A percentile compares a stretch with the other conserved stretches of the same genome.
Evolutionary conservation across 2,113 vertebrate species (phyloP).

Genomic region (Ceyx margarethae): DNA sequence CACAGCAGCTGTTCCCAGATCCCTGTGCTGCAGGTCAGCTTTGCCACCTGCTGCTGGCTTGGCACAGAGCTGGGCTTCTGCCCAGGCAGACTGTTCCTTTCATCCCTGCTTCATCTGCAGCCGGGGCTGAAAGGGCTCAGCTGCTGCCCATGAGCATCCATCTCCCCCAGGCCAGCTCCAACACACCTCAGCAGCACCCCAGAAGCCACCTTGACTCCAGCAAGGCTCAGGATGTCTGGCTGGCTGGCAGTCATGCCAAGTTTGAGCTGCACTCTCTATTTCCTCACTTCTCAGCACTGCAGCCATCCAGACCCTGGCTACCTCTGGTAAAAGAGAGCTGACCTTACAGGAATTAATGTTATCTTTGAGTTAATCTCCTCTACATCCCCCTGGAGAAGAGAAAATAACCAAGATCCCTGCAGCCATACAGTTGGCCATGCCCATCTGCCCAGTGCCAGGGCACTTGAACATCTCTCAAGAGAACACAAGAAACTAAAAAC

Average conservation of each 20-base stretch:
- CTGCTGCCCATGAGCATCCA: neutral
- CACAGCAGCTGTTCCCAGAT: neutral
- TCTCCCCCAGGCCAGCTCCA: neutral
- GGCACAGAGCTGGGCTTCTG: accelerated
- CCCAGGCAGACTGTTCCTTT: neutral
- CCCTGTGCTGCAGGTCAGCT: neutral
- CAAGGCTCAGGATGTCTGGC: neutral
- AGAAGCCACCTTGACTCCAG: neutral
- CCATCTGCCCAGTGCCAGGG: neutral
- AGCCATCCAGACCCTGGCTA: neutral
- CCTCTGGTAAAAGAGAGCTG: neutral
- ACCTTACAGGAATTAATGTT: neutral
- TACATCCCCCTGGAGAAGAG: neutral
- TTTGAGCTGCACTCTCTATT: neutral
- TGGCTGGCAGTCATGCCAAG: neutral
- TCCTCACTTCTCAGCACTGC: neutral
- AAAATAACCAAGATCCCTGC: neutral
- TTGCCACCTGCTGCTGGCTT: neutral
- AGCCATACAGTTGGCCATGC: neutral
- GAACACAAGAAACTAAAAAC: neutral
- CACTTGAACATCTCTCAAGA: neutral
- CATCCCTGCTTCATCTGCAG: neutral
- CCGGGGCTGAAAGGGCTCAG: neutral
- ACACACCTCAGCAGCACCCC: neutral
- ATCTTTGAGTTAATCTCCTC: neutral